Conservation (phyloP, 1,140 invertebrate genomes). For the Drosophila willistoni region DNA sequence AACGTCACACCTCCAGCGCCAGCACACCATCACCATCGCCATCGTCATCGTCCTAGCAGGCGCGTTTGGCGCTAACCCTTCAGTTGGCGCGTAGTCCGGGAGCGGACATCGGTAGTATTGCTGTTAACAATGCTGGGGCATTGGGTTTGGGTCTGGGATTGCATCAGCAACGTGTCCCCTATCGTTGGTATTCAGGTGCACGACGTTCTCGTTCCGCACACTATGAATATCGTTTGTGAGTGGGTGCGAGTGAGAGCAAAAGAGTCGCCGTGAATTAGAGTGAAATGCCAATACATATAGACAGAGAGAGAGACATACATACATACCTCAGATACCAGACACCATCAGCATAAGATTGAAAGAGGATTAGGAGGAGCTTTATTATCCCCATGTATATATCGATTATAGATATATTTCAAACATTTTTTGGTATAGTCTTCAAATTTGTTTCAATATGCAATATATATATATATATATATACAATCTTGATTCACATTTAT, state of each 20-base stretch:
- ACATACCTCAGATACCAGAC: too few relatives aligned
- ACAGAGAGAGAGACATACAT: too few relatives aligned
- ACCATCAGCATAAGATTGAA: too few relatives aligned
- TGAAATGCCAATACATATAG: neutral
- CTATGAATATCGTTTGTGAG: conserved; percentile 76
- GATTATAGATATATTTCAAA: neutral
- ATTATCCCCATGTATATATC: neutral
- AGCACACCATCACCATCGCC: conserved; percentile 72
- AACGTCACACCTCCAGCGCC: conserved; percentile 63
- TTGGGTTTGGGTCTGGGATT: conserved; percentile 39
- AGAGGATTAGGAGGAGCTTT: neutral
- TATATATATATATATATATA: conserved; percentile 39
- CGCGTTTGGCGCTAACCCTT: conserved; percentile 68
- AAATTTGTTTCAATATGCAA: conserved; percentile 36
- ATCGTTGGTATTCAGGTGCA: conserved; percentile 81
- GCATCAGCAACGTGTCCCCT: conserved; percentile 68
- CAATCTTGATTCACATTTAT: neutral
- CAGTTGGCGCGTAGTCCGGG: conserved; percentile 81
- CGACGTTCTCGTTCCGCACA: conserved; percentile 76
- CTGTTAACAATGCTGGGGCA: conserved; percentile 20
- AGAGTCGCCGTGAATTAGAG: neutral
- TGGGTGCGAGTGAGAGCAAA: neutral
- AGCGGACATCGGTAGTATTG: conserved; percentile 54
- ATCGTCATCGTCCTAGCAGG: conserved; percentile 78
- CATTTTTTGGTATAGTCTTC: conserved; percentile 16